phyloP scores from a whole-genome alignment of 2,888 invertebrate species.

The Crioceris asparagi region DNA sequence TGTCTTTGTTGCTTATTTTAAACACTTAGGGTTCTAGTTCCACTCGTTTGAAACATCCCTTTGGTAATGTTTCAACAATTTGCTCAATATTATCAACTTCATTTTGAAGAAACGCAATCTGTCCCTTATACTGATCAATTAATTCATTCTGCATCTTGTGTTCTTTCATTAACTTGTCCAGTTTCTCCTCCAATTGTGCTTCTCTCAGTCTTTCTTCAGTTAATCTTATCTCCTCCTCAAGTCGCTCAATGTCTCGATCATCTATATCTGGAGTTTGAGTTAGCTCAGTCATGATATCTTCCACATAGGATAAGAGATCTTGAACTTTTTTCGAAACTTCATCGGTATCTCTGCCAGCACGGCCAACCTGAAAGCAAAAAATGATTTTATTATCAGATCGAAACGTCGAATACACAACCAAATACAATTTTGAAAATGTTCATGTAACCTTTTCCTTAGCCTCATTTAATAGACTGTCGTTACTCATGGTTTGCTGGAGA shows the following conservation, averaged over 20 bases:
- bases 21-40: conserved; percentile 57
- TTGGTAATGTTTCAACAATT: conserved; percentile 70
- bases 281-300: conserved; percentile 66
- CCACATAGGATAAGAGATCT: conserved; percentile 67
- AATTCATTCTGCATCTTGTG: conserved; percentile 45
- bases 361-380: conserved; percentile 55
- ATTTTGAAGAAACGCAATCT: conserved; percentile 53
- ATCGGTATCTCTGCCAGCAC: conserved; percentile 74
- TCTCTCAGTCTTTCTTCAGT: conserved; percentile 61
- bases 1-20: too few relatives aligned
- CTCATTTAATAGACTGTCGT: conserved; percentile 60
- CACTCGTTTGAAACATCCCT: conserved; percentile 66
- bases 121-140: conserved; percentile 70
- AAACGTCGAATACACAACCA: neutral
- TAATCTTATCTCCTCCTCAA: conserved; percentile 51
- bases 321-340: conserved; percentile 73
- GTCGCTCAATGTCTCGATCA: conserved; percentile 50
- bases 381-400: conserved; percentile 1
- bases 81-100: conserved; percentile 78
- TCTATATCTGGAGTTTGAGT: conserved; percentile 63
- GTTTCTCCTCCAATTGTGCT: conserved; percentile 65
- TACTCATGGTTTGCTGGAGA: conserved; percentile 55
- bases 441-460: conserved; percentile 56
- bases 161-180: conserved; percentile 62
- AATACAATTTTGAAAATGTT: neutral